phyloP scores from a whole-genome alignment of 2,888 invertebrate genomes.

The Thereva nobilitata region DNA sequence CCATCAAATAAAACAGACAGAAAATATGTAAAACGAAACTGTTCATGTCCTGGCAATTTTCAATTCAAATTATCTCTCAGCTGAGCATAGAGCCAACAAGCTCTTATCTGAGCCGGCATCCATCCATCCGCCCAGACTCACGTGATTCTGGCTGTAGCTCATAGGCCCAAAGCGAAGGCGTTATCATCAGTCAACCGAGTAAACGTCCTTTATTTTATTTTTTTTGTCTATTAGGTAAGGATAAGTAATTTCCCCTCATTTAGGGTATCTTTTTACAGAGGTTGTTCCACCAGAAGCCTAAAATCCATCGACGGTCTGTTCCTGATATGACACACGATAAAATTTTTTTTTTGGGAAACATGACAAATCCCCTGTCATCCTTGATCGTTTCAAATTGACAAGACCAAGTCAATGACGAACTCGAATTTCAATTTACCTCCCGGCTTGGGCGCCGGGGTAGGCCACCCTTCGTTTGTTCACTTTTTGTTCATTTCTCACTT shows the following conservation, averaged over 20 bases:
- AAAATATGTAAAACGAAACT: too few relatives aligned
- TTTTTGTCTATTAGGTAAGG: too few relatives aligned
- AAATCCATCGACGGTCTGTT: constrained; percentile 13
- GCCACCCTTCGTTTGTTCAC: not conserved
- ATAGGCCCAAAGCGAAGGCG: too few relatives aligned
- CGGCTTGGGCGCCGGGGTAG: not conserved
- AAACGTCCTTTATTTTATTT: too few relatives aligned
- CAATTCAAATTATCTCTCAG: too few relatives aligned
- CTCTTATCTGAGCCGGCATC: too few relatives aligned
- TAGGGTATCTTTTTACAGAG: constrained; percentile 4
- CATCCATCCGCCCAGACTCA: too few relatives aligned
- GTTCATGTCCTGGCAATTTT: too few relatives aligned
- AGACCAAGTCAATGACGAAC: constrained; percentile 31
- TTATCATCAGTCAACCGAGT: too few relatives aligned
- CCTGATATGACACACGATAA: constrained; percentile 23
- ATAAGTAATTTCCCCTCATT: constrained; percentile 13
- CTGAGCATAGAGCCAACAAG: too few relatives aligned
- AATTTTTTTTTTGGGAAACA: not conserved
- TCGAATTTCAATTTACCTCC: constrained; percentile 33
- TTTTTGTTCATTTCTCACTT: constrained; percentile 2
- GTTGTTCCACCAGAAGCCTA: not conserved
- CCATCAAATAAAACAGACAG: too few relatives aligned
- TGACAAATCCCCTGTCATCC: constrained; percentile 6
- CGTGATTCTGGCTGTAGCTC: too few relatives aligned
- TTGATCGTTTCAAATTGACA: constrained; percentile 25